Percentiles rank a stretch among this genome's conserved stretches.
Evolutionary conservation across 2,888 invertebrate genomes (phyloP).

Genomic region (Eupithecia inturbata): DNA sequence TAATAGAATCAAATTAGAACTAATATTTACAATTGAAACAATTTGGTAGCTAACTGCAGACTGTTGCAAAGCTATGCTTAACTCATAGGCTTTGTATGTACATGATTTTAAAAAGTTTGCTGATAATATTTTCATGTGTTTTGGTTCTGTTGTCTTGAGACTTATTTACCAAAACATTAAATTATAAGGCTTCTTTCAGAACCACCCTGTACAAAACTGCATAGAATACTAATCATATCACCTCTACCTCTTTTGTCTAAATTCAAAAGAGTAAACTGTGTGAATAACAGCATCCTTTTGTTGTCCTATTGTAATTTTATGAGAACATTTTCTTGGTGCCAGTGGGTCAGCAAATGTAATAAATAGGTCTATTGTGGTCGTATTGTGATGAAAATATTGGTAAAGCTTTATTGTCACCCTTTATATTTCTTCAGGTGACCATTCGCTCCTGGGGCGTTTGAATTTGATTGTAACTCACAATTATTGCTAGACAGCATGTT

Average conservation of each 20-base stretch:
- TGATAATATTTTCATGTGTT: neutral
- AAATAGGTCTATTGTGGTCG: constrained; percentile 52
- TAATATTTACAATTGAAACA: no score
- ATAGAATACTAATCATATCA: constrained; percentile 24
- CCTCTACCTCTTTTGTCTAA: constrained; percentile 50
- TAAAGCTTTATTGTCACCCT: constrained; percentile 51
- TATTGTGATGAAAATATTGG: constrained; percentile 62
- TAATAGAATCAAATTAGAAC: no score
- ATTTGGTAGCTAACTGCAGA: no score
- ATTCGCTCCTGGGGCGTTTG: constrained; percentile 5
- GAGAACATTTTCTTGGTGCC: constrained; percentile 73
- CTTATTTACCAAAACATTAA: neutral
- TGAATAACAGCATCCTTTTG: constrained; percentile 84
- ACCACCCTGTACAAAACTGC: constrained; percentile 14
- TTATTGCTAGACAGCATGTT: neutral
- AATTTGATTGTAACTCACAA: neutral
- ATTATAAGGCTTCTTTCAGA: neutral
- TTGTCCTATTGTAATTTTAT: constrained; percentile 75
- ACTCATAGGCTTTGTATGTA: no score
- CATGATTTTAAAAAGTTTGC: neutral
- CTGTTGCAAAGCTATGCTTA: no score
- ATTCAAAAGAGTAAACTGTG: constrained; percentile 80
- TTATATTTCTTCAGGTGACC: constrained; percentile 39
- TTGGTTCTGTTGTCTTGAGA: neutral
- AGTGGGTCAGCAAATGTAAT: constrained; percentile 56